Conservation (phyloP, 2,797 vertebrate species). For the Microctenopoma stevenorrisi region DNA sequence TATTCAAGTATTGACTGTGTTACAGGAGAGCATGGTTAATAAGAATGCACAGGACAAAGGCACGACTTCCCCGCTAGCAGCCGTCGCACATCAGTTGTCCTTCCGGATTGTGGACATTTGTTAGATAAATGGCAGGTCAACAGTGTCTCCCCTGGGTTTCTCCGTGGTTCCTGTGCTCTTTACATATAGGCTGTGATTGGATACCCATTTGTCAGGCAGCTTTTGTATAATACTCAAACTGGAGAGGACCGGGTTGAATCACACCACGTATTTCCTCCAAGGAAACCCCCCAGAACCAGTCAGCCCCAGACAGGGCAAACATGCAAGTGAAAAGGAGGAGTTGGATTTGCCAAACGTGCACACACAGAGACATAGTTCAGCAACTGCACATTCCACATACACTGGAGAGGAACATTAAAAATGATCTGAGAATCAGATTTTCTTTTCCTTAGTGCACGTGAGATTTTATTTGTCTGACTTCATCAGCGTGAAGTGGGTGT, state of each 20-base stretch:
- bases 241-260: slow-evolving; percentile 62
- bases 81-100: slow-evolving; percentile 14
- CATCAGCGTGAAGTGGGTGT: slow-evolving; percentile 43
- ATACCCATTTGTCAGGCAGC: slow-evolving; percentile 70
- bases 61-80: slow-evolving; percentile 1
- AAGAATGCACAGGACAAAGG: slow-evolving; percentile 27
- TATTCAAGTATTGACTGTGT: slow-evolving; percentile 57
- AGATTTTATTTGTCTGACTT: slow-evolving; percentile 56
- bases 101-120: slow-evolving; percentile 33
- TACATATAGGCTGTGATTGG: slow-evolving; percentile 58
- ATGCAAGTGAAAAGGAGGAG: slow-evolving; percentile 56
- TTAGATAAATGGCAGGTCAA: slow-evolving; percentile 42
- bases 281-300: slow-evolving; percentile 52
- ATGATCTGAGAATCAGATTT: slow-evolving; percentile 31
- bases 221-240: slow-evolving; percentile 65
- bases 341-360: slow-evolving; percentile 40
- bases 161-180: slow-evolving; percentile 19
- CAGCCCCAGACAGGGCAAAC: slow-evolving; percentile 57
- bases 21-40: slow-evolving; percentile 34
- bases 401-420: slow-evolving; percentile 34
- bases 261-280: slow-evolving; percentile 69
- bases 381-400: slow-evolving; percentile 18
- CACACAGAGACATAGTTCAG: slow-evolving; percentile 40
- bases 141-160: slow-evolving; percentile 23
- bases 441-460: slow-evolving; percentile 40